phyloP scores from a whole-genome alignment of 2,113 vertebrate species.

The Myiozetetes cayanensis region DNA sequence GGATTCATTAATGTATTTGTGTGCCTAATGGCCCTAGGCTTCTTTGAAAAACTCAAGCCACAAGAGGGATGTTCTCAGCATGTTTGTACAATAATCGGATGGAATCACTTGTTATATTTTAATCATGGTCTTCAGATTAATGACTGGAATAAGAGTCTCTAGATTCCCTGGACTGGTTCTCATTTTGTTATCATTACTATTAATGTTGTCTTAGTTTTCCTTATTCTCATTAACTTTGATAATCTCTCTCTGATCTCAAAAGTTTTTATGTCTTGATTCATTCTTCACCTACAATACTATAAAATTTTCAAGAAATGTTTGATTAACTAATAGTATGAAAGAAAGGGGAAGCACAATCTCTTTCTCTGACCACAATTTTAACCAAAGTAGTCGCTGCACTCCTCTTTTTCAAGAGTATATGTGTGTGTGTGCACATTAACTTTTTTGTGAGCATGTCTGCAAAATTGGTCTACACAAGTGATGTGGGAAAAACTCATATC shows the following conservation, averaged over 20 bases:
- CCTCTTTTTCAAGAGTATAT: not conserved
- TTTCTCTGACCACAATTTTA: not conserved
- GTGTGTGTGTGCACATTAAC: not conserved
- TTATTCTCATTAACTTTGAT: constrained; percentile 5
- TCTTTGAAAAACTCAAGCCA: not conserved
- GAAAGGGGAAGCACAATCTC: not conserved
- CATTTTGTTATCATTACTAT: constrained; percentile 13
- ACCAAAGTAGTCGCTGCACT: not conserved
- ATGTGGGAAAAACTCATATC: not conserved
- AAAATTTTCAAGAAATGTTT: not conserved
- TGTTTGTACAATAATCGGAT: constrained; percentile 28
- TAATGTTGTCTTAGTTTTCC: constrained; percentile 20
- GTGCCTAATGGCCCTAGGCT: not conserved
- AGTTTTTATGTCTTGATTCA: not conserved
- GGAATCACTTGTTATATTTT: constrained; percentile 1
- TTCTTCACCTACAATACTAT: not conserved
- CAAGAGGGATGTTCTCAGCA: not conserved
- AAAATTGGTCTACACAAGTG: not conserved
- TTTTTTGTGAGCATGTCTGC: not conserved
- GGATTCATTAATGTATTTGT: not conserved
- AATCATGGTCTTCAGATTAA: constrained; percentile 13
- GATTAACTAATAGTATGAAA: not conserved
- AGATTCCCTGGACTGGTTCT: constrained; percentile 4
- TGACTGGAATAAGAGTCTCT: not conserved
- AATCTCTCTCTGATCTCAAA: not conserved